Evolutionary conservation across 1,140 invertebrate species (phyloP).

Genomic region (Phymorhynchus buccinoides): DNA sequence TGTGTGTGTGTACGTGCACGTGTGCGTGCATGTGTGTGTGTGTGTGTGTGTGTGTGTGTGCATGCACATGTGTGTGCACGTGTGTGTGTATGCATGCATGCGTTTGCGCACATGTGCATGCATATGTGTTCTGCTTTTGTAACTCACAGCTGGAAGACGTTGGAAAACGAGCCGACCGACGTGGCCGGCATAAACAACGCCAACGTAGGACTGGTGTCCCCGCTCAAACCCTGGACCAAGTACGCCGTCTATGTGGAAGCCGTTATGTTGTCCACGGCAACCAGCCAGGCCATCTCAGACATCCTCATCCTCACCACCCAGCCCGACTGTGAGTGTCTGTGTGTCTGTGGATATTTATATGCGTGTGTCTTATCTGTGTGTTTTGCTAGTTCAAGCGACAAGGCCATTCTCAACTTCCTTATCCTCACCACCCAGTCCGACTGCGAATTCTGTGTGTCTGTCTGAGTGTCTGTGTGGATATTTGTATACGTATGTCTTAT

Average conservation of each 20-base stretch:
- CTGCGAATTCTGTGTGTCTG: too few relatives aligned
- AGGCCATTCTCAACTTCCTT: conserved; percentile 80
- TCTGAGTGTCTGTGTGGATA: background rate
- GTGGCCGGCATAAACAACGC: background rate
- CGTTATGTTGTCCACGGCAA: conserved; percentile 85
- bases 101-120: background rate
- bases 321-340: conserved; percentile 76
- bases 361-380: background rate
- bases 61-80: too few relatives aligned
- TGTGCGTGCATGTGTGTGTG: background rate
- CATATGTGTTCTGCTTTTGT: background rate
- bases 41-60: background rate
- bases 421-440: conserved; percentile 87
- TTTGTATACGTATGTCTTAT: background rate
- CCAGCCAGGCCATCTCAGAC: conserved; percentile 78
- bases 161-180: conserved; percentile 34
- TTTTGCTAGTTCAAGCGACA: too few relatives aligned
- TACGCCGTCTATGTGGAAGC: conserved; percentile 94
- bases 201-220: conserved; percentile 38
- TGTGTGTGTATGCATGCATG: background rate
- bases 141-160: conserved; percentile 59
- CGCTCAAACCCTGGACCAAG: conserved; percentile 85
- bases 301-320: conserved; percentile 87
- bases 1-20: background rate
- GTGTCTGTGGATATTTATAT: too few relatives aligned